A percentile compares a stretch with the other conserved stretches of the same genome.
These are phyloP conservation scores for Coregonus suidteri DNA, from an alignment of 2,797 vertebrate species.

Conservation along the genomic window DNA sequence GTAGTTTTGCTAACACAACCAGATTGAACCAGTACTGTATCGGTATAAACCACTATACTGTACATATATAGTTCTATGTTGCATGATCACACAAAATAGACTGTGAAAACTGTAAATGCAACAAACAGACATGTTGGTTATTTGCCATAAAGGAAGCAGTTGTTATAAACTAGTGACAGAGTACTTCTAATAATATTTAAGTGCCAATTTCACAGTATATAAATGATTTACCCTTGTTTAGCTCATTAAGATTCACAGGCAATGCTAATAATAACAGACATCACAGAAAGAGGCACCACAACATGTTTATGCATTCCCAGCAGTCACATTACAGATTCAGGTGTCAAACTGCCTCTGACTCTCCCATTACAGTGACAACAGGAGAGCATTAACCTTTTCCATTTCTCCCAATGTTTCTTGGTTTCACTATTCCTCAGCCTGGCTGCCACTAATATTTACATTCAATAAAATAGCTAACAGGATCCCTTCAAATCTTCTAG, in stretches of 20 bases:
- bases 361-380: neutral
- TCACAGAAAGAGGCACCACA: neutral
- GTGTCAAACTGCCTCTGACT: neutral
- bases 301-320: slow-evolving; percentile 2
- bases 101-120: neutral
- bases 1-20: neutral
- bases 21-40: neutral
- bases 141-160: neutral
- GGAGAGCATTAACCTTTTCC: neutral
- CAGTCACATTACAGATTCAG: neutral
- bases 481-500: slow-evolving; percentile 45
- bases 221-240: neutral
- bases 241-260: neutral
- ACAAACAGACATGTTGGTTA: neutral
- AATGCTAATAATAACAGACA: neutral
- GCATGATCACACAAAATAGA: neutral
- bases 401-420: slow-evolving; percentile 9
- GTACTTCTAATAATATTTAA: neutral
- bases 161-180: neutral
- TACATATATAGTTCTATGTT: neutral
- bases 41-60: neutral
- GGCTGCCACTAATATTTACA: slow-evolving; percentile 56
- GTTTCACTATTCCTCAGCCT: slow-evolving; percentile 39
- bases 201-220: neutral
- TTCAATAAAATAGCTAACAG: slow-evolving; percentile 45